Evolutionary conservation across 1,140 invertebrate species (phyloP).

Genomic region (Holotrichia oblita): DNA sequence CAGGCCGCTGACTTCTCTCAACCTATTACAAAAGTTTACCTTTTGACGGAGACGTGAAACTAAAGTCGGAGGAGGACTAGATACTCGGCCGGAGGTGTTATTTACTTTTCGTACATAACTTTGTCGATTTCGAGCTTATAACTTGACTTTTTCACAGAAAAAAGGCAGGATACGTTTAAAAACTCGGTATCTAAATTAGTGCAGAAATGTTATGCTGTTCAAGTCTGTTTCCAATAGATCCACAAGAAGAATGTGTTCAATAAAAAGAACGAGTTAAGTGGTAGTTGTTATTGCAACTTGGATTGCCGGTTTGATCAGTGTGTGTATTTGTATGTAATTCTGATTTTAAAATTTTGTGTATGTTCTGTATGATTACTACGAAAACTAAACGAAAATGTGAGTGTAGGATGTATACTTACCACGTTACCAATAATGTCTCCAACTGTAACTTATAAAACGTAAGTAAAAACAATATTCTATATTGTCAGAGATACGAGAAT

Average conservation of each 20-base stretch:
- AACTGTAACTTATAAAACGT: neutral
- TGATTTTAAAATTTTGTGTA: neutral
- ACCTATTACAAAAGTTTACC: constrained; percentile 34
- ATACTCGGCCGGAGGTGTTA: constrained; percentile 1
- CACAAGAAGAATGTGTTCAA: neutral
- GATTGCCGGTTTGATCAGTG: neutral
- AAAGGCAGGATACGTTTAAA: too few relatives aligned
- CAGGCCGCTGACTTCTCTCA: constrained; percentile 33
- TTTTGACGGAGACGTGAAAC: constrained; percentile 18
- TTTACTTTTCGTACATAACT: neutral
- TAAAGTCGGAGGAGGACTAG: neutral
- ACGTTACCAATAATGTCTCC: neutral
- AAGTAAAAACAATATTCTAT: neutral
- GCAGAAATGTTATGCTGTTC: too few relatives aligned
- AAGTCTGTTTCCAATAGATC: too few relatives aligned
- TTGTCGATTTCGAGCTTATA: neutral
- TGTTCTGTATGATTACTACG: neutral
- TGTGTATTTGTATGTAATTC: neutral
- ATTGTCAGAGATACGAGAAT: too few relatives aligned
- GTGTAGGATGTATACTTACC: neutral
- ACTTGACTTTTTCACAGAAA: neutral
- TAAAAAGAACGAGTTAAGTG: constrained; percentile 8
- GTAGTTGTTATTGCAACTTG: constrained; percentile 14
- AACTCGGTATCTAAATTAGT: too few relatives aligned
- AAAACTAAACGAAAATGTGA: neutral